Percentiles rank a stretch among this genome's conserved stretches.
These are phyloP conservation scores for Euleptes europaea DNA, from an alignment of 2,113 vertebrate genomes.

Conservation along the genomic window DNA sequence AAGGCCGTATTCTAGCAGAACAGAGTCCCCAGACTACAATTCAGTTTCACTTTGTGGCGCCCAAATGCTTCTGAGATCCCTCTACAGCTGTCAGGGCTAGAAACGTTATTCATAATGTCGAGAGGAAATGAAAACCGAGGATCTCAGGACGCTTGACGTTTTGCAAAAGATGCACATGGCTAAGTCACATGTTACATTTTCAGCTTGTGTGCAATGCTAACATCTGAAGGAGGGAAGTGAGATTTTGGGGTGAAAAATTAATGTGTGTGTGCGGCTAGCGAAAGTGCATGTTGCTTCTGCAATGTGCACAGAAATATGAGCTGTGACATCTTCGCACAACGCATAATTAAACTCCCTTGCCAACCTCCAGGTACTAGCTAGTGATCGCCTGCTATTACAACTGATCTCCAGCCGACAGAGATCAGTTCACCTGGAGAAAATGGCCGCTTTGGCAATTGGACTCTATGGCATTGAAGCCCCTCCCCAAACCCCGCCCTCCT, in stretches of 20 bases:
- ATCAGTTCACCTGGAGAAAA: no score
- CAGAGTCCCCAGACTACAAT: background rate
- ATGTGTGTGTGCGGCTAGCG: background rate
- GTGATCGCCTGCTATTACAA: no score
- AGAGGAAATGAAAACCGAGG: background rate
- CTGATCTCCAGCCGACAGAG: no score
- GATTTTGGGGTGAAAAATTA: background rate
- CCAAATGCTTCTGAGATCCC: background rate
- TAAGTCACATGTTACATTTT: background rate
- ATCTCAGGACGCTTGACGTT: background rate
- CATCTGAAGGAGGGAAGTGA: background rate
- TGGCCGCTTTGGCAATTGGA: no score
- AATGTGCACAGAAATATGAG: background rate
- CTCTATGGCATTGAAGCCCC: no score
- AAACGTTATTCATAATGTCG: background rate
- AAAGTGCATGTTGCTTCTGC: background rate
- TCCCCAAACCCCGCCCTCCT: no score
- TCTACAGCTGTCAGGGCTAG: background rate
- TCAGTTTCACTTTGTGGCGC: background rate
- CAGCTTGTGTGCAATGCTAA: background rate
- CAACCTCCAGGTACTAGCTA: no score
- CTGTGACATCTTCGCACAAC: background rate
- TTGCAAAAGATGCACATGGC: background rate
- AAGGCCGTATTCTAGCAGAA: background rate
- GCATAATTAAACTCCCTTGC: no score